phyloP scores from a whole-genome alignment of 2,797 vertebrate genomes.

The Pempheris klunzingeri region DNA sequence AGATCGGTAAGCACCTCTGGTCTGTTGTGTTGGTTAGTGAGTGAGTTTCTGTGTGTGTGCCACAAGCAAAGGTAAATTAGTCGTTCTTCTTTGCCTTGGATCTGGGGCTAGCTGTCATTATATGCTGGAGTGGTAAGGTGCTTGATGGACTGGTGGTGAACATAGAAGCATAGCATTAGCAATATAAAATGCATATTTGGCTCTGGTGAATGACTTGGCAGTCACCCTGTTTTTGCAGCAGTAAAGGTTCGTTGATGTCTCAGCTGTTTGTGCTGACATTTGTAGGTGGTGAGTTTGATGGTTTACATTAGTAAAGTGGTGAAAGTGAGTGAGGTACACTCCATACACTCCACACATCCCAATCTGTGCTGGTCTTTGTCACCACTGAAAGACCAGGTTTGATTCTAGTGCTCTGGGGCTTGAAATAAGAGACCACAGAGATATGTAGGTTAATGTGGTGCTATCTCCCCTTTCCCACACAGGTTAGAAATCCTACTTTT shows the following conservation, averaged over 20 bases:
- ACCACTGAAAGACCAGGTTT: slow-evolving; percentile 21
- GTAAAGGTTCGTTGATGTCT: background rate
- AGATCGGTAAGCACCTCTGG: slow-evolving; percentile 84
- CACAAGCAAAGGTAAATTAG: background rate
- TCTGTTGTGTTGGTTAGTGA: slow-evolving; percentile 21
- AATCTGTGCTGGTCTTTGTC: slow-evolving; percentile 32
- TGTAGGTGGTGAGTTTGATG: slow-evolving; percentile 21
- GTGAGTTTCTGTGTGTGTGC: slow-evolving; percentile 22
- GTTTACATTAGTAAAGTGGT: slow-evolving; percentile 39
- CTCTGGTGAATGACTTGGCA: background rate
- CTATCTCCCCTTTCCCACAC: slow-evolving; percentile 41
- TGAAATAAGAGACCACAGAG: slow-evolving; percentile 40
- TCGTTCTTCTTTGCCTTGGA: background rate
- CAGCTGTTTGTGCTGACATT: slow-evolving; percentile 10
- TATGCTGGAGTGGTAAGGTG: background rate
- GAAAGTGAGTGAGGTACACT: slow-evolving; percentile 7
- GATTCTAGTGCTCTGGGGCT: slow-evolving; percentile 25
- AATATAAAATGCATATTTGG: background rate
- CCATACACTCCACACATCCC: background rate
- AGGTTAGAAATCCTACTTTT: slow-evolving; percentile 52
- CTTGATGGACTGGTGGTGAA: background rate
- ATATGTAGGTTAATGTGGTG: slow-evolving; percentile 37
- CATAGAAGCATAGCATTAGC: background rate
- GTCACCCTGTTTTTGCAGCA: background rate
- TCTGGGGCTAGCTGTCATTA: background rate